phyloP scores from a whole-genome alignment of 2,797 vertebrate genomes.

The Pelobates cultripes region DNA sequence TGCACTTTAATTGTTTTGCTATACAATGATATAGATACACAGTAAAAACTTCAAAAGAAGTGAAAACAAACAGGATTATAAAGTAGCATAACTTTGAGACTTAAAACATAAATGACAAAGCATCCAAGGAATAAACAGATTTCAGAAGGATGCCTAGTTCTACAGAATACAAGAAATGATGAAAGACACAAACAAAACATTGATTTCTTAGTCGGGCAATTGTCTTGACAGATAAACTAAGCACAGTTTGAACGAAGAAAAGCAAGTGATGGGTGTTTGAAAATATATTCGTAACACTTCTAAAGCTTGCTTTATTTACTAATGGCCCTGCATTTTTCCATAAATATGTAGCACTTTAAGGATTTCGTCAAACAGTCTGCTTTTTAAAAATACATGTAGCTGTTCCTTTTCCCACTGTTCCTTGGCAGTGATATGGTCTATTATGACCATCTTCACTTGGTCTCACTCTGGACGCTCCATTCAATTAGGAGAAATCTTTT shows the following conservation, averaged over 20 bases:
- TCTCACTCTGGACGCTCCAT: too few relatives aligned
- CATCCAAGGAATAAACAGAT: constrained; percentile 32
- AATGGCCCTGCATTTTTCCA: background rate
- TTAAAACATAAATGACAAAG: constrained; percentile 32
- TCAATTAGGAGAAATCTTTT: too few relatives aligned
- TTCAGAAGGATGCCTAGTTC: constrained; percentile 13
- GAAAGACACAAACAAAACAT: constrained; percentile 43
- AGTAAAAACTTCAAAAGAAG: constrained; percentile 7
- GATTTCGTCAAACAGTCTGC: too few relatives aligned
- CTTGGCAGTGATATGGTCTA: too few relatives aligned
- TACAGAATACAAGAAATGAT: constrained; percentile 16
- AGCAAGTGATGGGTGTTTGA: constrained; percentile 42
- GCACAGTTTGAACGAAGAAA: constrained; percentile 41
- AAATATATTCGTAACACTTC: constrained; percentile 20
- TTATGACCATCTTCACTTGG: too few relatives aligned
- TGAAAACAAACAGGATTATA: background rate
- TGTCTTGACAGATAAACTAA: constrained; percentile 49
- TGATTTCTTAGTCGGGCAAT: constrained; percentile 44
- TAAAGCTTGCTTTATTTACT: background rate
- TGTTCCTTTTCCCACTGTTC: too few relatives aligned
- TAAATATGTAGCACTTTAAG: background rate
- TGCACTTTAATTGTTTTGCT: background rate
- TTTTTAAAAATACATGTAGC: too few relatives aligned
- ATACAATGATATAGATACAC: background rate
- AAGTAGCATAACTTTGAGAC: background rate